Evolutionary conservation across 2,888 invertebrate genomes (phyloP).

Genomic region (Heliconius sara): DNA sequence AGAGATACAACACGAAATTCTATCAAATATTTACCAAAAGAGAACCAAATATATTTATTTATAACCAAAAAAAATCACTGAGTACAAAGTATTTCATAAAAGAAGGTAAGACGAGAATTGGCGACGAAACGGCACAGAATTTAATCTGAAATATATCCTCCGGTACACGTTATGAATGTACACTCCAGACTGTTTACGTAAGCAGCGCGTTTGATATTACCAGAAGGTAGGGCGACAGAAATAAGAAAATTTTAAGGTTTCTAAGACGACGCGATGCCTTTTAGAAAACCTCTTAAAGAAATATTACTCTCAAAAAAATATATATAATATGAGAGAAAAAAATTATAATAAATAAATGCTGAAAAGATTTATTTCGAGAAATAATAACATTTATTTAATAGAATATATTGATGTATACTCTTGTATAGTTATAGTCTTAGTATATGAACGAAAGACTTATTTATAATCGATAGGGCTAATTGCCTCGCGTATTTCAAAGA

Average conservation of each 20-base stretch:
- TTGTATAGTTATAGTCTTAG: not conserved
- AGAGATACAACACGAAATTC: not conserved
- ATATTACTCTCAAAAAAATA: not conserved
- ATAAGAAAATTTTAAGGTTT: constrained; percentile 14
- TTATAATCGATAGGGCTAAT: constrained; percentile 26
- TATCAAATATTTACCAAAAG: not conserved
- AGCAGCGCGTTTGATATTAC: constrained; percentile 38
- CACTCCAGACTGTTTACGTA: constrained; percentile 34
- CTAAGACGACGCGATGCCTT: constrained; percentile 5
- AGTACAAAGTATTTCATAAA: constrained; percentile 57
- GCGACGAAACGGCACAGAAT: constrained; percentile 55
- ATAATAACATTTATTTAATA: not conserved
- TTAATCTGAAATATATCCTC: constrained; percentile 52
- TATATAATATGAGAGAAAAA: not conserved
- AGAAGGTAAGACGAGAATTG: constrained; percentile 49
- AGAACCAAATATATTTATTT: constrained; percentile 4
- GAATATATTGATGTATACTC: not conserved
- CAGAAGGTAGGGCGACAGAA: constrained; percentile 25
- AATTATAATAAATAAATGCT: not conserved
- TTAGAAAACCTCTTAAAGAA: constrained; percentile 5
- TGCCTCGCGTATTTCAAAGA: constrained; percentile 33
- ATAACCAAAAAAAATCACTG: constrained; percentile 54
- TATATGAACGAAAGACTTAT: not conserved
- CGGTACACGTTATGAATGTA: constrained; percentile 38
- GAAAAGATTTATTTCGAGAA: not conserved